Base-by-base conservation (phyloP, 2,888 invertebrate species). In the Eretmocerus hayati region DNA sequence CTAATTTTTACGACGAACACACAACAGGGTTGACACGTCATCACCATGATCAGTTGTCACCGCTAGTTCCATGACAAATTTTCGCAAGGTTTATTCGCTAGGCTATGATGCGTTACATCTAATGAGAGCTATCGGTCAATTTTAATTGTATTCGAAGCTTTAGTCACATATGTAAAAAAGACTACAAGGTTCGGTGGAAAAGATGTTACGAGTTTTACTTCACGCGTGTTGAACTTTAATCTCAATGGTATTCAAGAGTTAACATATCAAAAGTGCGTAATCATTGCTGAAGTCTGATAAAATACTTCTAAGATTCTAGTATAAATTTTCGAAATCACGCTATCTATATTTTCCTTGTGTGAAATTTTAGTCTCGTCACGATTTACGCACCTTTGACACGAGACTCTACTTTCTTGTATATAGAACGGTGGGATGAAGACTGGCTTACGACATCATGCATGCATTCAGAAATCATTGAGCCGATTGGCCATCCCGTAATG, bases 1-100 rank as follows among this genome's bases (percentile, higher is more conserved):
- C 53, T 52, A 51, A 53, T 56, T 51, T n/a, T 53, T 53, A 56
- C 56, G 52, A 56, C 53, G 56, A 56, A 57, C 59, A 55, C 57
- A 55, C 57, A 54, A 54, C 53, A 56, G 57, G 50, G 54, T 41
- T 41, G 46, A 43, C 44, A 36, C n/a, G 54, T 41, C 38, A 32
- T n/a, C 38, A 20, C 16, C 13, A 40, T 11, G 36, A 35, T 30
- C 30, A 19, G 46, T 49, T 52, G 46, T 35, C 53, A 22, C 16
- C 47, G 16, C 36, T 50, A 33, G 35, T 35, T 36, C 45, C 41
- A 40, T 4, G 26, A 42, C 41, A 19, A 21, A 36, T 37, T 36
- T 40, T 35, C 39, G 36, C 35, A 30, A n/a, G n/a, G n/a, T n/a
- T n/a, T n/a, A 40, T 46, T 13, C 6, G 16, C 46, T 46, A 44